A percentile compares a stretch with the other conserved stretches of the same genome.
Evolutionary conservation across 2,797 vertebrate species (phyloP).

Genomic region (Zalophus californianus): DNA sequence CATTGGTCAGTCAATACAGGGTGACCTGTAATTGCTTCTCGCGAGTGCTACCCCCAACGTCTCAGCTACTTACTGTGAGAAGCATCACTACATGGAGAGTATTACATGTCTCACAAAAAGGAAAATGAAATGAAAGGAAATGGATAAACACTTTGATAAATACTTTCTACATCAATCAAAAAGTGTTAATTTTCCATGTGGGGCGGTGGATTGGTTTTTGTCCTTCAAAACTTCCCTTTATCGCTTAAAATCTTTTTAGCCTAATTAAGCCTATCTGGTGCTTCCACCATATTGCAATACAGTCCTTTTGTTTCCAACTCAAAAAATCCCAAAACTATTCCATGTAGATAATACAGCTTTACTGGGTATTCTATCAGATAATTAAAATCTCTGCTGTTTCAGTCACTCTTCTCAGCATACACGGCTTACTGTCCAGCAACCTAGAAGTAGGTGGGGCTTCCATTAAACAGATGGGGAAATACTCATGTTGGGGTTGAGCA

Average conservation of each 20-base stretch:
- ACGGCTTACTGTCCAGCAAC: background rate
- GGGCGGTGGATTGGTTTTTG: background rate
- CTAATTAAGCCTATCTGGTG: background rate
- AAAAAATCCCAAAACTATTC: background rate
- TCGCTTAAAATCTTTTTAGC: background rate
- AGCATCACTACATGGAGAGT: background rate
- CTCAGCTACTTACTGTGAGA: rapidly evolving
- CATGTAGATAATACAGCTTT: background rate
- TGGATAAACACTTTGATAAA: background rate
- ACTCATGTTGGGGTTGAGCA: background rate
- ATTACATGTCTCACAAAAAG: background rate
- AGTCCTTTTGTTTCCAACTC: background rate
- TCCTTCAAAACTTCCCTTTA: background rate
- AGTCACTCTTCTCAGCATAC: background rate
- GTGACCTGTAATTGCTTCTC: too few species aligned
- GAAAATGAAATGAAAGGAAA: too few species aligned
- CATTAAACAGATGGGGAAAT: background rate
- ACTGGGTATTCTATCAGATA: background rate
- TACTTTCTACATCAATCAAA: background rate
- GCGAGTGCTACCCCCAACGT: rapidly evolving
- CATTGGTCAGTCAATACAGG: background rate
- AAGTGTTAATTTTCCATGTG: background rate
- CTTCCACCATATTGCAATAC: background rate
- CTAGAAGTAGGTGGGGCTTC: background rate
- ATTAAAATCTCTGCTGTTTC: background rate